Evolutionary conservation across 2,113 vertebrate species (phyloP), one percentile per base, ranked within the genome.

Genomic region (Zingel zingel): DNA sequence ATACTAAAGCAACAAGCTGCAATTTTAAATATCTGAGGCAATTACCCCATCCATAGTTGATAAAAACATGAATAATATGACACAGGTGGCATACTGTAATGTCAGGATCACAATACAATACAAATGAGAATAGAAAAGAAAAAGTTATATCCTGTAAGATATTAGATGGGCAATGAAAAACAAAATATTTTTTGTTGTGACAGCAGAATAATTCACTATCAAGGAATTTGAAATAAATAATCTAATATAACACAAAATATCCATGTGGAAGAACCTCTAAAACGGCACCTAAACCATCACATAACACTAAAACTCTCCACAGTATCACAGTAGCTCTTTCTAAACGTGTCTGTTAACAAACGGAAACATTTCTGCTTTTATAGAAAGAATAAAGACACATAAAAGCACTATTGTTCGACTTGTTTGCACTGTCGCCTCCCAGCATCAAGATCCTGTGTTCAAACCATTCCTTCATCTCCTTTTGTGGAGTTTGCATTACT

Each of bases 321-420:
- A 11, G 27, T 39, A 2, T 45, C 33, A 10, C 43, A 10, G 67
- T 9, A 30, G 75, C 47, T 75, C 13, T 27, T 14, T 65, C 11
- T 81, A 11, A 16, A 8, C 56, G 23, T 2, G n/a, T 51, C 45
- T 39, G 25, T 21, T 66, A 19, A 33, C 45, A 39, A 68, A 51
- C 54, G 6, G 50, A 19, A 6, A 36, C 3, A 8, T 69, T 36
- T 79, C 43, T 63, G 21, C 53, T 50, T 54, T 54, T 23, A 25
- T 47, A 39, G 68, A 50, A 19, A 45, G 63, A 64, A 47, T 65
- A 19, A 39, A 23, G 13, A 16, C 19, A 0, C 7, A 66, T 67
- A 25, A 75, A 61, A 71, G 36, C 33, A 15, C 74, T 12, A 14
- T 75, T 75, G 86, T 74, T 59, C 0, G 7, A 0, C 18, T 27